phyloP scores from a whole-genome alignment of 2,888 invertebrate species.

The Drosophila maculinotata region DNA sequence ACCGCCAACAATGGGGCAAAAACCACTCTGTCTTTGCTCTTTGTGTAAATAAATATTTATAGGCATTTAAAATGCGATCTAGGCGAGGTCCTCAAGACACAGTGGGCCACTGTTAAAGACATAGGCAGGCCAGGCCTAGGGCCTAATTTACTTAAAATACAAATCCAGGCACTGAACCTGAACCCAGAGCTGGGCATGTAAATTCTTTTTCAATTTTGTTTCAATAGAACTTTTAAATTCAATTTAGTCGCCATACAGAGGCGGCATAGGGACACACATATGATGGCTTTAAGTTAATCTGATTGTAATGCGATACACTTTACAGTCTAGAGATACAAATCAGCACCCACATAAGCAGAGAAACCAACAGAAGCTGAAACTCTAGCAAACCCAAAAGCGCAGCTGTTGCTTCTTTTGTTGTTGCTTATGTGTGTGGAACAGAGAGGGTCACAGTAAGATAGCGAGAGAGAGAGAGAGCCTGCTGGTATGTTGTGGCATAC shows the following conservation, averaged over 20 bases:
- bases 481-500: conserved; percentile 42
- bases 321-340: conserved; percentile 76
- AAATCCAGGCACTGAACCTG: conserved; percentile 14
- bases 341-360: conserved; percentile 65
- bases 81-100: conserved; percentile 20
- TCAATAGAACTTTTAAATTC: conserved; percentile 70
- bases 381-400: conserved; percentile 43
- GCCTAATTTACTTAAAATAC: conserved; percentile 71
- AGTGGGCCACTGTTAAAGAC: conserved; percentile 19
- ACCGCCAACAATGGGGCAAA: conserved; percentile 13
- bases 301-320: conserved; percentile 78
- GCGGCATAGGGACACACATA: conserved; percentile 27
- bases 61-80: conserved; percentile 66
- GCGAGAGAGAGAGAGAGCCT: conserved; percentile 3
- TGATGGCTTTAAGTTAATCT: conserved; percentile 75
- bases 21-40: conserved; percentile 11
- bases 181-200: conserved; percentile 33
- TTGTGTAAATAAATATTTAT: conserved; percentile 72
- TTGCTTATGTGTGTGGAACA: conserved; percentile 25
- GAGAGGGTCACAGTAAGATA: conserved; percentile 9
- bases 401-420: conserved; percentile 70
- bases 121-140: conserved; percentile 1
- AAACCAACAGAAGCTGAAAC: conserved; percentile 43
- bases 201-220: conserved; percentile 73
- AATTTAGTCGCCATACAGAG: conserved; percentile 60